phyloP scores from a whole-genome alignment of 1,140 invertebrate species.

The Ylistrum balloti region DNA sequence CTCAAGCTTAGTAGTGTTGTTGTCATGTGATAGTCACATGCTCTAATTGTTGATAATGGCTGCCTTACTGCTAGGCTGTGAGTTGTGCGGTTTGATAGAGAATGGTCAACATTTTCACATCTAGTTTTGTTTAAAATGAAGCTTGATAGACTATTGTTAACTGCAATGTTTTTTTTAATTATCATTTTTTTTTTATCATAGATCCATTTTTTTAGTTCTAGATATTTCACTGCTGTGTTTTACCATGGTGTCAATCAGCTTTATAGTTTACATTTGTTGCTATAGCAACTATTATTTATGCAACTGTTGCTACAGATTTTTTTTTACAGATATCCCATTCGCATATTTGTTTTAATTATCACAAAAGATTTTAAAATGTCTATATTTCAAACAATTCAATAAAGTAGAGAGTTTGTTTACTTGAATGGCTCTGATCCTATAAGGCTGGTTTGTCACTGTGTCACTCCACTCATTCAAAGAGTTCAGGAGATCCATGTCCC shows the following conservation, averaged over 20 bases:
- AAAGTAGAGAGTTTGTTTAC: not conserved
- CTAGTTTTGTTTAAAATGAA: conserved; percentile 29
- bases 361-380: not conserved
- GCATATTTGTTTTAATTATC: not conserved
- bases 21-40: conserved; percentile 8
- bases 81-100: not conserved
- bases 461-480: not conserved
- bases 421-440: not conserved
- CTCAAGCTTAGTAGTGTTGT: conserved; percentile 51
- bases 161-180: not conserved
- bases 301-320: conserved; percentile 12
- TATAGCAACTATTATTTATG: not conserved
- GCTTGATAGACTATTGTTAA: not conserved
- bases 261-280: conserved; percentile 25
- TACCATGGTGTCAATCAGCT: conserved; percentile 12
- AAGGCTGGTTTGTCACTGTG: conserved; percentile 32
- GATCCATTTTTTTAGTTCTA: conserved; percentile 5
- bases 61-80: conserved; percentile 30
- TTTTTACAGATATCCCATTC: conserved; percentile 19
- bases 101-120: not conserved
- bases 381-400: not conserved
- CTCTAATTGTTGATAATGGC: conserved; percentile 16
- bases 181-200: conserved; percentile 37
- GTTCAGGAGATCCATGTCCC: not conserved
- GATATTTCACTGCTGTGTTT: conserved; percentile 14